Conservation (phyloP, 2,113 vertebrate species). For the Semicossyphus pulcher region DNA sequence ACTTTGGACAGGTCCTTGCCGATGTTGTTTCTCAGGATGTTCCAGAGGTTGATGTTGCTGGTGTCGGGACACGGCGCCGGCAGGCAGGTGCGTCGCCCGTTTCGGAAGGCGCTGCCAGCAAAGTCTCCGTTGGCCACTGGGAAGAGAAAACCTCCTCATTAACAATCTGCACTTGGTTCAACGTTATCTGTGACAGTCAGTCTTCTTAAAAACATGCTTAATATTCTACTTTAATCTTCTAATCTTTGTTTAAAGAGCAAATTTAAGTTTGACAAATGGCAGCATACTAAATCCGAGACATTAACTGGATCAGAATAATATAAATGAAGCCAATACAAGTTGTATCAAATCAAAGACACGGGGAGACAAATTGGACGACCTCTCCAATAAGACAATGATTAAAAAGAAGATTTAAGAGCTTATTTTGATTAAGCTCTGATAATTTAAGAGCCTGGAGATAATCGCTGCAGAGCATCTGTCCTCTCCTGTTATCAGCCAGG, state of each 20-base stretch:
- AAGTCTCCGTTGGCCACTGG: constrained; percentile 96
- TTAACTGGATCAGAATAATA: background rate
- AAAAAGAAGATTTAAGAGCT: constrained; percentile 5
- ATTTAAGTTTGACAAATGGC: too few relatives aligned
- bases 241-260: too few relatives aligned
- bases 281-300: too few relatives aligned
- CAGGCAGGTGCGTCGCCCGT: constrained; percentile 93
- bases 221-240: too few relatives aligned
- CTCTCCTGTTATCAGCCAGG: background rate
- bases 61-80: constrained; percentile 94
- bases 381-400: background rate
- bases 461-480: background rate
- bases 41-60: constrained; percentile 99
- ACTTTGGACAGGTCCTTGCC: constrained; percentile 99
- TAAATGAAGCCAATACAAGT: background rate
- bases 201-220: too few relatives aligned
- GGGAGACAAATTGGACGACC: background rate
- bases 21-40: constrained; percentile 99
- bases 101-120: constrained; percentile 92
- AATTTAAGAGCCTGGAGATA: background rate
- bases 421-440: background rate
- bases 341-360: background rate
- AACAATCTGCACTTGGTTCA: background rate
- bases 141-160: constrained; percentile 1
- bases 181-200: background rate